Base-by-base conservation (phyloP, 2,113 vertebrate species). In the Helogale parvula region DNA sequence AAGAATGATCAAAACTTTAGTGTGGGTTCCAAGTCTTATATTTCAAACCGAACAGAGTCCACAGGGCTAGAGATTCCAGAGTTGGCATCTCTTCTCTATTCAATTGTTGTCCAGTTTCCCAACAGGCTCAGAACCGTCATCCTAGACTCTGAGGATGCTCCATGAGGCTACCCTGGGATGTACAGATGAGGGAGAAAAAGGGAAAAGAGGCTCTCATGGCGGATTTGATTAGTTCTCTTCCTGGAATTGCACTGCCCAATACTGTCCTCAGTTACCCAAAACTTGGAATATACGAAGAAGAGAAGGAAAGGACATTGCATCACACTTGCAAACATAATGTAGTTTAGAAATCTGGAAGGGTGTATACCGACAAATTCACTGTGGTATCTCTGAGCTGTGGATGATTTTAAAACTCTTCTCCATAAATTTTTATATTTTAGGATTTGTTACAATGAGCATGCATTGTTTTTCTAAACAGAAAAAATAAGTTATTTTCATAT, bases 401-500 rank as follows among this genome's bases (percentile, higher is more conserved):
- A 84, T 63, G 79, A 33, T 77, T 79, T 81, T 54, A 23, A 60
- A 33, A 76, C 65, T 83, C 71, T 80, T 91, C 80, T 71, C 29
- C 79, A 45, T 72, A 93, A 60, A 90, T 79, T 38, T 72, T 72
- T 88, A 31, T 87, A n/a, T 35, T 97, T 97, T 89, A 76, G 84
- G 68, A 35, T 95, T 69, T 83, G 13, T 47, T 81, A 84, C 29
- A 91, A 95, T 69, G 11, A 65, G 2, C 27, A n/a, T 6, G 23
- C 25, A 54, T 38, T 92, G n/a, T 17, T 97, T 97, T 96, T 91
- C 54, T 66, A 60, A 94, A 63, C n/a, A 69, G 14, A 63, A 96
- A 92, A 27, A 52, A 19, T 33, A 86, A 54, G 15, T 66, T 14
- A 72, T 77, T 72, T 89, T 50, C 41, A 29, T 76, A 76, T 35